Percentiles rank a stretch among this genome's conserved stretches.
These are phyloP conservation scores for Condylura cristata DNA, from an alignment of 2,113 vertebrate genomes.

Conservation along the genomic window DNA sequence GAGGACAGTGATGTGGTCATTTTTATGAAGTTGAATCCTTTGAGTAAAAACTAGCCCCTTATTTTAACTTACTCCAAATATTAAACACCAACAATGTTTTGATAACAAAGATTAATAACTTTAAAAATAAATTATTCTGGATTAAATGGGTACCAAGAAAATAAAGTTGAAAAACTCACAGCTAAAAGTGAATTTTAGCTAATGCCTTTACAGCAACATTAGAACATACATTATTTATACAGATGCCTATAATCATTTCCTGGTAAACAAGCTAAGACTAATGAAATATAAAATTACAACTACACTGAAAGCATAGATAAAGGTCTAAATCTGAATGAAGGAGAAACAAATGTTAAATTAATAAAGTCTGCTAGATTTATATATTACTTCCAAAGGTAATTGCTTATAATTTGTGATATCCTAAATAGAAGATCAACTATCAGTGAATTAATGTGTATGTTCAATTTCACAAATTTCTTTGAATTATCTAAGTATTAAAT, in stretches of 20 bases:
- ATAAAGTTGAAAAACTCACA: not conserved
- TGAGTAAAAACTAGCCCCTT: not conserved
- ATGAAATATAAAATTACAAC: conserved; percentile 35
- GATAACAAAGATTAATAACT: not conserved
- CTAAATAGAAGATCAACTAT: not conserved
- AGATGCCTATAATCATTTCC: not conserved
- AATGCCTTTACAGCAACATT: not conserved
- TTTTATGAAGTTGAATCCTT: not conserved
- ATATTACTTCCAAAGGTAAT: conserved; percentile 32
- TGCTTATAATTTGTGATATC: not conserved
- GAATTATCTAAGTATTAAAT: conserved; percentile 39
- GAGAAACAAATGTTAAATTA: conserved; percentile 33
- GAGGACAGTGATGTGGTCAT: not conserved
- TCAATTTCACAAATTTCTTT: conserved; percentile 21
- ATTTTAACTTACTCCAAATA: not conserved
- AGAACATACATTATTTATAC: not conserved
- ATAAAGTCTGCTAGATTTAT: conserved; percentile 22
- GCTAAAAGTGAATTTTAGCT: conserved; percentile 33
- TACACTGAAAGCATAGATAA: not conserved
- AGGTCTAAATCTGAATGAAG: conserved; percentile 3
- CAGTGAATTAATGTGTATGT: not conserved
- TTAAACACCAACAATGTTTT: not conserved
- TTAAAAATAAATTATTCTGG: conserved; percentile 2
- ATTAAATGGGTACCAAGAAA: conserved; percentile 31
- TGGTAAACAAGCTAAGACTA: not conserved